These are phyloP conservation scores for Cinclus mexicanus DNA, from an alignment of 2,113 vertebrate species.

Conservation along the genomic window DNA sequence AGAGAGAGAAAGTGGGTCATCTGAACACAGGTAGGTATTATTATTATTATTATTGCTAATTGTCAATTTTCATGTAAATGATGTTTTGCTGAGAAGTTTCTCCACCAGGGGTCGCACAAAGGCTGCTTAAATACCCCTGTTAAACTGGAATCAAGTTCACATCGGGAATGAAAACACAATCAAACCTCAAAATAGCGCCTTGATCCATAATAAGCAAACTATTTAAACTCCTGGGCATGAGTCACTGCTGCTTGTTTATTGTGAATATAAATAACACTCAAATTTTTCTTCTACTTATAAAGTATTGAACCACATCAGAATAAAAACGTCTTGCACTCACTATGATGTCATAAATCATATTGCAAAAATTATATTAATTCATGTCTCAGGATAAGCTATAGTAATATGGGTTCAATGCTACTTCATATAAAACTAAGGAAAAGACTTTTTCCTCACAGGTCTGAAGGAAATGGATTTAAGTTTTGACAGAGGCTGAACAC, in stretches of 20 bases:
- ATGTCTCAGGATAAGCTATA: background rate
- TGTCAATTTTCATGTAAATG: background rate
- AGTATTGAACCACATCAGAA: background rate
- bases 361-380: background rate
- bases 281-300: background rate
- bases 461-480: background rate
- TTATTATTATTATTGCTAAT: background rate
- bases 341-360: background rate
- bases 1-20: background rate
- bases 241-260: background rate
- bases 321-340: background rate
- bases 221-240: background rate
- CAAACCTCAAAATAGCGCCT: background rate
- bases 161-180: background rate
- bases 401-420: rapidly evolving
- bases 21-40: background rate
- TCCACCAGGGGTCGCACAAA: constrained; percentile 19
- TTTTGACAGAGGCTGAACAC: background rate
- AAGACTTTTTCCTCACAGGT: background rate
- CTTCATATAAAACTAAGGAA: background rate
- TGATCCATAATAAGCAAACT: background rate
- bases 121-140: background rate
- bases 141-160: background rate
- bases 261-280: background rate
- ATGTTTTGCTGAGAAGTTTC: background rate